Evolutionary conservation across 1,140 invertebrate genomes (phyloP).

Genomic region (Ceratosolen fusciceps): DNA sequence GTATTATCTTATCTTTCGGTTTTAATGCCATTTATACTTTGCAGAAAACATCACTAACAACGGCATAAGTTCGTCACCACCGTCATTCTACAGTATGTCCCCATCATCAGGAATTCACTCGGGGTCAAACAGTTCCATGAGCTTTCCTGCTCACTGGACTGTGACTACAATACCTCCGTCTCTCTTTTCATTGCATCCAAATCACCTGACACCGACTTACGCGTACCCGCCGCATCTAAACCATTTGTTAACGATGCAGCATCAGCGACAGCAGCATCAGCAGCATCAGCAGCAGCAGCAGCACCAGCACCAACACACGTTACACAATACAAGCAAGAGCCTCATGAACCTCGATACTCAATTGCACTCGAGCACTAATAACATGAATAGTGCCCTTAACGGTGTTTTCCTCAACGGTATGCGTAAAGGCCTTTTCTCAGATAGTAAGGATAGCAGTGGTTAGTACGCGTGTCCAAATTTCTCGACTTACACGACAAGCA

Average conservation of each 20-base stretch:
- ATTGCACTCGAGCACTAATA: slow-evolving; percentile 54
- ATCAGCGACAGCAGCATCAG: slow-evolving; percentile 54
- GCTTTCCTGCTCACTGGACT: slow-evolving; percentile 64
- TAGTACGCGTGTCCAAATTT: slow-evolving; percentile 32
- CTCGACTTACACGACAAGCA: neutral
- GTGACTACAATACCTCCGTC: slow-evolving; percentile 58
- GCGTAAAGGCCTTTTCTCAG: slow-evolving; percentile 50
- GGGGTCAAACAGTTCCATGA: slow-evolving; percentile 61
- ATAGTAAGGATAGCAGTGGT: slow-evolving; percentile 56
- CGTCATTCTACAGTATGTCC: slow-evolving; percentile 61
- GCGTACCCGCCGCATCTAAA: slow-evolving; percentile 61
- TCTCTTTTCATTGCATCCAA: slow-evolving; percentile 62
- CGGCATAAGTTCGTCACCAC: slow-evolving; percentile 24
- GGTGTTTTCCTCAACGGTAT: slow-evolving; percentile 52
- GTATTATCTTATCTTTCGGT: too few relatives aligned
- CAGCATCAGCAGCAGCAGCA: slow-evolving; percentile 56
- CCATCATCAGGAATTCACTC: slow-evolving; percentile 59
- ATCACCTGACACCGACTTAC: slow-evolving; percentile 55
- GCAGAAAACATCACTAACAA: slow-evolving; percentile 36
- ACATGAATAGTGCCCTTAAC: slow-evolving; percentile 50
- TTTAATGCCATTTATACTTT: too few relatives aligned
- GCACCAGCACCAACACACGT: slow-evolving; percentile 51
- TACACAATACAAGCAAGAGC: slow-evolving; percentile 28
- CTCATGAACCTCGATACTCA: slow-evolving; percentile 48
- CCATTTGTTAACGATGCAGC: slow-evolving; percentile 64